phyloP scores from a whole-genome alignment of 2,888 invertebrate species.

The Oscheius sp. region DNA sequence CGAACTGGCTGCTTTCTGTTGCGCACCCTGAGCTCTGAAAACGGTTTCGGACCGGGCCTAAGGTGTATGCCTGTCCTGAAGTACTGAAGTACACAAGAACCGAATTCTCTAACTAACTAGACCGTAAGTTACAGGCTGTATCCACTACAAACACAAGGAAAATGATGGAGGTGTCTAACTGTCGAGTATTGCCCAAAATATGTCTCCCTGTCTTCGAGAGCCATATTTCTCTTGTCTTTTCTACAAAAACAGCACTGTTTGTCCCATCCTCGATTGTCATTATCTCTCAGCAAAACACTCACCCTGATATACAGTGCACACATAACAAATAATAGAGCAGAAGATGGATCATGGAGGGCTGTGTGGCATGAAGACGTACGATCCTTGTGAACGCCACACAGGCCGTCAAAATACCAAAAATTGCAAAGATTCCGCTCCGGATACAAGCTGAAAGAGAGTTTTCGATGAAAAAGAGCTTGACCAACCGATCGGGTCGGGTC shows the following conservation, averaged over 20 bases:
- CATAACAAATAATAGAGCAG: constrained; percentile 57
- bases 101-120: no score
- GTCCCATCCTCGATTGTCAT: no score
- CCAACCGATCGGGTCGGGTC: constrained; percentile 28
- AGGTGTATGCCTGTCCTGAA: no score
- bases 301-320: constrained; percentile 61
- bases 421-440: constrained; percentile 46
- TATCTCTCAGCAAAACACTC: constrained; percentile 16
- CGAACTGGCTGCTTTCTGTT: no score
- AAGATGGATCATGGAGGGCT: constrained; percentile 51
- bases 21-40: no score
- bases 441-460: constrained; percentile 44
- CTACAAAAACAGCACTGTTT: background rate
- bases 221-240: background rate
- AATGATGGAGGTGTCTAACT: no score
- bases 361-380: constrained; percentile 47
- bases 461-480: background rate
- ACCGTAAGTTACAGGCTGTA: no score
- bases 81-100: no score
- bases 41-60: no score
- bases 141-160: no score
- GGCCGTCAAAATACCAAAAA: constrained; percentile 49
- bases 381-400: constrained; percentile 49
- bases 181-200: no score
- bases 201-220: no score